Percentiles rank a stretch among this genome's conserved stretches.
These are phyloP conservation scores for Aphaenogaster rudis DNA, from an alignment of 1,140 invertebrate genomes.

Conservation along the genomic window DNA sequence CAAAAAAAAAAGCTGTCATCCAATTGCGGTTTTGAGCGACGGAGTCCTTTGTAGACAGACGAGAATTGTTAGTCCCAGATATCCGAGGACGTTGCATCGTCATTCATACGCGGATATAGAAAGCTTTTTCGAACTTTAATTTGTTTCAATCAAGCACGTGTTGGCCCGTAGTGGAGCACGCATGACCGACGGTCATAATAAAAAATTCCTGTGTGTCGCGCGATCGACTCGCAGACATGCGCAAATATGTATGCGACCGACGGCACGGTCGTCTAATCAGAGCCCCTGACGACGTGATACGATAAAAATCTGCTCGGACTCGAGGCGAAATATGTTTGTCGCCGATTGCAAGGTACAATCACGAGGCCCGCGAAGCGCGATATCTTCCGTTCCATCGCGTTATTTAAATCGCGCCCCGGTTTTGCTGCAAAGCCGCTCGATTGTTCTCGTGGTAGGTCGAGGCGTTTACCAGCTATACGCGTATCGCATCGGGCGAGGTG, in stretches of 20 bases:
- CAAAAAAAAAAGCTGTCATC: neutral
- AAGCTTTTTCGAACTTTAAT: conserved; percentile 24
- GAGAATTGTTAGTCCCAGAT: conserved; percentile 23
- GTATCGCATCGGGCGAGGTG: neutral
- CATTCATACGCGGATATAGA: neutral
- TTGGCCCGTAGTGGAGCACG: neutral
- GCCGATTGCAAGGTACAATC: conserved; percentile 38
- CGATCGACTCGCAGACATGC: conserved; percentile 1
- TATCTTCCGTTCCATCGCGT: conserved; percentile 35
- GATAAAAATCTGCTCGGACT: conserved; percentile 49
- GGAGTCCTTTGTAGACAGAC: neutral
- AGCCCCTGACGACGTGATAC: conserved; percentile 12
- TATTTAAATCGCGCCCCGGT: conserved; percentile 53
- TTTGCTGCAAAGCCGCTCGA: conserved; percentile 28
- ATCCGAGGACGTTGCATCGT: neutral
- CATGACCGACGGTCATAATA: conserved; percentile 24
- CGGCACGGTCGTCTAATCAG: conserved; percentile 39
- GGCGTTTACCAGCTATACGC: neutral
- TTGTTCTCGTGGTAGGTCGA: conserved; percentile 1
- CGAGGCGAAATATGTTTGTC: conserved; percentile 39
- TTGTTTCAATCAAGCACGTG: neutral
- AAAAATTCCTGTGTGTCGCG: conserved; percentile 33
- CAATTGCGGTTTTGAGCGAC: neutral
- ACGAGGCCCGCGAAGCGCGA: neutral
- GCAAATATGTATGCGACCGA: conserved; percentile 23